phyloP scores from a whole-genome alignment of 2,888 invertebrate genomes.

The Danaus chrysippus region DNA sequence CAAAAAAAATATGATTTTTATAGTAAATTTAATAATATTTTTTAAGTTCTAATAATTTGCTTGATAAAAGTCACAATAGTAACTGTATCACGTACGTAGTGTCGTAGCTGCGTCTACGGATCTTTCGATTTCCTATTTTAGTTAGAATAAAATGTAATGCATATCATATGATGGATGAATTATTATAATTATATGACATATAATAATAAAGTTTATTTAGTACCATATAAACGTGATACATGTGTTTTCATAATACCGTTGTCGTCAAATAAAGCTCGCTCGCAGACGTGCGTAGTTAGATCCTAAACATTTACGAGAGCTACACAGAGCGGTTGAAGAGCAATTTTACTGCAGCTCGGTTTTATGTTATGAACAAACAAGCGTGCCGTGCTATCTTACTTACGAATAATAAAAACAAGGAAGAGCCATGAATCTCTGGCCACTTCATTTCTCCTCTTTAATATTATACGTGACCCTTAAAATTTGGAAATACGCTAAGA shows the following conservation, averaged over 20 bases:
- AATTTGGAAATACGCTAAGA: conserved; percentile 61
- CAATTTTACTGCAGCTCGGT: conserved; percentile 64
- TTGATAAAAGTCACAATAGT: neutral
- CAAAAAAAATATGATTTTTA: neutral
- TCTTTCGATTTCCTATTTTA: too few relatives aligned
- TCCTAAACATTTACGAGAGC: conserved; percentile 63
- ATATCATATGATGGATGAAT: neutral
- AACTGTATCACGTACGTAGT: neutral
- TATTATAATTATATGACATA: neutral
- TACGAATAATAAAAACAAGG: conserved; percentile 78
- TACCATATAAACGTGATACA: neutral
- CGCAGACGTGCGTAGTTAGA: conserved; percentile 45
- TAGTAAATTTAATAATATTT: neutral
- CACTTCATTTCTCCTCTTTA: conserved; percentile 76
- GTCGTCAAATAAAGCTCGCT: conserved; percentile 26
- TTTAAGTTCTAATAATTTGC: neutral
- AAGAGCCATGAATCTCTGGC: conserved; percentile 76
- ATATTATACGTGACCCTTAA: conserved; percentile 79
- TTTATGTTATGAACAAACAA: conserved; percentile 73
- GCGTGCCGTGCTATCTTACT: conserved; percentile 68
- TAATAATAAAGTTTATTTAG: neutral
- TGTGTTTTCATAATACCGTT: conserved; percentile 19
- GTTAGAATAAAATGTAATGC: too few relatives aligned
- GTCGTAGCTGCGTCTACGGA: neutral
- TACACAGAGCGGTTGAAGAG: conserved; percentile 50